Evolutionary conservation across 2,113 vertebrate genomes (phyloP).

Genomic region (Aphyosemion australe): DNA sequence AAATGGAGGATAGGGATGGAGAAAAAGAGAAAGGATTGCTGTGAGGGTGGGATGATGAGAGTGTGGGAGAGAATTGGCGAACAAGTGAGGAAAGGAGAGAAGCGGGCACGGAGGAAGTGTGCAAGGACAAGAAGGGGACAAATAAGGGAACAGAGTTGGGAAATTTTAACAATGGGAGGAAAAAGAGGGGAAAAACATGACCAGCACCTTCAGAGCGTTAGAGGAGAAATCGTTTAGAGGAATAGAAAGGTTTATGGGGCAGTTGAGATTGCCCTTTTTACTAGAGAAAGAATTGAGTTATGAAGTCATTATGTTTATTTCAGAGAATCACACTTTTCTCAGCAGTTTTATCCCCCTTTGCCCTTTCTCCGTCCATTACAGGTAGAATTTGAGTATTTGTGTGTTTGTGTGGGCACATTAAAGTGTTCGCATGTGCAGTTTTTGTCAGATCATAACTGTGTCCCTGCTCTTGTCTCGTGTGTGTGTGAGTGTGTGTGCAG

Average conservation of each 20-base stretch:
- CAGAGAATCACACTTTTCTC: conserved; percentile 40
- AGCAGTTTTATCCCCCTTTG: conserved; percentile 28
- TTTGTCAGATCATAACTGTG: conserved; percentile 28
- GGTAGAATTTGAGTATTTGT: conserved; percentile 19
- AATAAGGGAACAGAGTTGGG: conserved; percentile 37
- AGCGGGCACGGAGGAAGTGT: conserved; percentile 28
- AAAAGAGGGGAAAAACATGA: conserved; percentile 25
- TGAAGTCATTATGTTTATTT: conserved; percentile 55
- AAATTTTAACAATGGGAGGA: conserved; percentile 33
- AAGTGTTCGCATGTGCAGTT: conserved; percentile 5
- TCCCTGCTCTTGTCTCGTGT: conserved; percentile 31
- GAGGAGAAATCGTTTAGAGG: conserved; percentile 43
- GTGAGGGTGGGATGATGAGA: conserved; percentile 60
- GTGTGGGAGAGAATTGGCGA: conserved; percentile 46
- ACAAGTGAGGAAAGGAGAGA: conserved; percentile 44
- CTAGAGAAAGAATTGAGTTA: conserved; percentile 22
- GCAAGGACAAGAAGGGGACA: conserved; percentile 41
- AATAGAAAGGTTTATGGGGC: conserved; percentile 29
- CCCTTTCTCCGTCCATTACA: conserved; percentile 54
- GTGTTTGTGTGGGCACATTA: conserved; percentile 10
- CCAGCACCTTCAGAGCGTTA: conserved; percentile 43
- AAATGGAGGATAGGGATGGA: conserved; percentile 68
- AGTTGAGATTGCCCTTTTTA: conserved; percentile 23
- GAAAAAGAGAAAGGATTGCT: conserved; percentile 55
- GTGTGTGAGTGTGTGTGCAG: conserved; percentile 13